phyloP scores from a whole-genome alignment of 1,140 invertebrate species.

The Macrobrachium rosenbergii region DNA sequence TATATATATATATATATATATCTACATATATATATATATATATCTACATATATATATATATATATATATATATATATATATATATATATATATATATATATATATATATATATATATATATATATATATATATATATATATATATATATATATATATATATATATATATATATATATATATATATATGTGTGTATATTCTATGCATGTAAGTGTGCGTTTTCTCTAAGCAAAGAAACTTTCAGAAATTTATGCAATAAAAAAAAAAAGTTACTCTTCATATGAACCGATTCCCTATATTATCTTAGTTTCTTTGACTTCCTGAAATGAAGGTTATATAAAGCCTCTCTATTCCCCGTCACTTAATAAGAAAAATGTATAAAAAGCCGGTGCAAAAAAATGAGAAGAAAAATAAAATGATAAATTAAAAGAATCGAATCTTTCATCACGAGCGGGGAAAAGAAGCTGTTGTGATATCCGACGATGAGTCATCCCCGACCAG shows the following conservation, averaged over 20 bases:
- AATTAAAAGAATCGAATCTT: no score
- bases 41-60: neutral
- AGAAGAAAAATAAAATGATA: no score
- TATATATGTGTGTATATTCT: neutral
- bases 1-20: slow-evolving; percentile 12
- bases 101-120: slow-evolving; percentile 22
- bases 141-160: slow-evolving; percentile 26
- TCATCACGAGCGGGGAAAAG: no score
- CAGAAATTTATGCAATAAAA: neutral
- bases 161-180: slow-evolving; percentile 6
- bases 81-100: slow-evolving; percentile 22
- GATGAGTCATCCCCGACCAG: no score
- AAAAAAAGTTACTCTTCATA: no score
- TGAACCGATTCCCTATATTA: no score
- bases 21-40: neutral
- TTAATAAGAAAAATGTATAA: no score
- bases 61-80: slow-evolving; percentile 19
- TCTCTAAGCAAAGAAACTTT: neutral
- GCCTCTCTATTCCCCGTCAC: no score
- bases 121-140: slow-evolving; percentile 26
- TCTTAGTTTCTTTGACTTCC: no score
- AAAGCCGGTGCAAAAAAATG: no score
- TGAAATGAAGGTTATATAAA: no score
- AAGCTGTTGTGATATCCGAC: no score
- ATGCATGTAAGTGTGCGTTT: neutral